These are phyloP conservation scores for Selenia dentaria DNA, from an alignment of 2,888 invertebrate genomes.

Conservation along the genomic window DNA sequence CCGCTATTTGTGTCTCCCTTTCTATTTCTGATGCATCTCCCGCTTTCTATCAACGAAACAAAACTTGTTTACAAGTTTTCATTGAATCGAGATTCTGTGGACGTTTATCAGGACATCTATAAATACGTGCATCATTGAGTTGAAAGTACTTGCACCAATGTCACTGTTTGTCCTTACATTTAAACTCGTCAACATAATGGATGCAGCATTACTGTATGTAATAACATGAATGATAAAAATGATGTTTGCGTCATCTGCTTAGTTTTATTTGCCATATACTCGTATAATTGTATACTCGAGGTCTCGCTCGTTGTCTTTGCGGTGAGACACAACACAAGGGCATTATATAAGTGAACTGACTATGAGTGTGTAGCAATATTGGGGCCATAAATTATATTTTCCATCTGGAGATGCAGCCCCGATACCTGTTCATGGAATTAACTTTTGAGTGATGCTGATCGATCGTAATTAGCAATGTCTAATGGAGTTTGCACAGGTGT, in stretches of 20 bases:
- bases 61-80: not conserved
- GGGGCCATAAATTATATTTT: no score
- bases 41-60: conserved; percentile 14
- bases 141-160: conserved; percentile 8
- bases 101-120: not conserved
- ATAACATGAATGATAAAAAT: conserved; percentile 34
- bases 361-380: not conserved
- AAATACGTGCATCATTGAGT: not conserved
- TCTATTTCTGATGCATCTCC: conserved; percentile 35
- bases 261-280: conserved; percentile 53
- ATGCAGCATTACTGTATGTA: conserved; percentile 19
- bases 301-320: conserved; percentile 37
- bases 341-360: conserved; percentile 19
- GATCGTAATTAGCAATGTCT: no score
- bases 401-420: no score
- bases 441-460: no score
- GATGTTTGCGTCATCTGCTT: conserved; percentile 28
- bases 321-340: conserved; percentile 42
- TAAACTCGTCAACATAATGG: conserved; percentile 11
- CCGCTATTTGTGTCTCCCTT: conserved; percentile 49
- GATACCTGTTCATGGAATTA: no score
- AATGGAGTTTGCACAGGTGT: no score
- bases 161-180: conserved; percentile 3
- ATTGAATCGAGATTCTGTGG: not conserved
- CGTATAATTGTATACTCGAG: conserved; percentile 48